These are phyloP conservation scores for Stomatorhinus ivindoensis DNA, from an alignment of 2,113 vertebrate genomes.

Conservation along the genomic window DNA sequence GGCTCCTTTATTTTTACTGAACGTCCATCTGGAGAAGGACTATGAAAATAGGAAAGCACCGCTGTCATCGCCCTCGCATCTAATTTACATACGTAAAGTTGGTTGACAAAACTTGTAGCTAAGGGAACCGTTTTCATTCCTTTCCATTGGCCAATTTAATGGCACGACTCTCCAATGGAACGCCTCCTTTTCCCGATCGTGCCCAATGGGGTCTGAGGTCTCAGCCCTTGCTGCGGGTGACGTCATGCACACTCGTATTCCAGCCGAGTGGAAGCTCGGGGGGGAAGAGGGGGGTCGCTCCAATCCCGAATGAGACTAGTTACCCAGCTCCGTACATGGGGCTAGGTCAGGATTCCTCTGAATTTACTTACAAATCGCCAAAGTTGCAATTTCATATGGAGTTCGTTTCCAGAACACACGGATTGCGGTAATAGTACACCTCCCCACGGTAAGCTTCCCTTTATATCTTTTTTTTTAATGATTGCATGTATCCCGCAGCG, in stretches of 20 bases:
- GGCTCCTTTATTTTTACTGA: neutral
- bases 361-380: neutral
- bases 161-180: neutral
- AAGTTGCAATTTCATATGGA: slow-evolving; percentile 4
- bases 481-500: neutral
- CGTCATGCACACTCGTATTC: slow-evolving; percentile 10
- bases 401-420: neutral
- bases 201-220: slow-evolving; percentile 4
- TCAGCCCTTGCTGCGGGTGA: neutral
- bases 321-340: neutral
- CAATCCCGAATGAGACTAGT: slow-evolving; percentile 12
- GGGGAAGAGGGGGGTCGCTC: neutral
- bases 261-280: neutral
- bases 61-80: neutral
- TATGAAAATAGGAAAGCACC: neutral
- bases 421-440: slow-evolving; percentile 3
- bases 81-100: slow-evolving; percentile 5
- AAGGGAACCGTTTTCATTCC: neutral
- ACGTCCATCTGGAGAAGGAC: neutral
- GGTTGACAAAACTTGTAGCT: slow-evolving; percentile 19
- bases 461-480: neutral
- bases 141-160: slow-evolving; percentile 11
- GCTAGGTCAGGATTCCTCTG: neutral
- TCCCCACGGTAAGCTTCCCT: slow-evolving; percentile 11
- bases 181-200: neutral